Evolutionary conservation across 2,113 vertebrate species (phyloP).

Genomic region (Lanius ludovicianus): DNA sequence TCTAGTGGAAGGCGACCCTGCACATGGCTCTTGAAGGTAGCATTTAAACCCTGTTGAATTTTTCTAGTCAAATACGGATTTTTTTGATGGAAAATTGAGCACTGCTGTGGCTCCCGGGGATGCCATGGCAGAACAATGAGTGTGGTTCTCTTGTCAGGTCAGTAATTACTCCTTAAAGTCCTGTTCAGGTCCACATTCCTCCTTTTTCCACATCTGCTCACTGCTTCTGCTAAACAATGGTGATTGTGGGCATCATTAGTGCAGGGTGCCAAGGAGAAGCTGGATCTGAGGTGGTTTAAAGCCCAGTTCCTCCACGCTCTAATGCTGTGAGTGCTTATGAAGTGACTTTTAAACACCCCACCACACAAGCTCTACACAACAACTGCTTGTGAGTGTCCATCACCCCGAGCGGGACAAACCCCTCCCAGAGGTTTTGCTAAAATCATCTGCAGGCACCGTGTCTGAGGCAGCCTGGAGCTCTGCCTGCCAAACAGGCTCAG

Average conservation of each 20-base stretch:
- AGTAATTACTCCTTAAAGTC: background rate
- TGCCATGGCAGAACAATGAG: background rate
- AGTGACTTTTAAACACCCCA: background rate
- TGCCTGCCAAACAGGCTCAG: background rate
- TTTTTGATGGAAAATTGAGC: background rate
- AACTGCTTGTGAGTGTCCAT: background rate
- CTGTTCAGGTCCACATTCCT: background rate
- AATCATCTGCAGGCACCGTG: background rate
- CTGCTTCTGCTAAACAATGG: background rate
- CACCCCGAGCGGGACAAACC: background rate
- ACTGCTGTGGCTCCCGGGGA: background rate
- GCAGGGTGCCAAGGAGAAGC: rapidly evolving
- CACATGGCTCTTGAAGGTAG: background rate
- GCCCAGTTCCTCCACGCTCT: background rate
- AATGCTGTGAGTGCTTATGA: rapidly evolving
- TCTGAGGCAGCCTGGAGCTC: background rate
- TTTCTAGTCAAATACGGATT: background rate
- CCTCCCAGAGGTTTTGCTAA: background rate
- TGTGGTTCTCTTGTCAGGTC: background rate
- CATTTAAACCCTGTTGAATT: background rate
- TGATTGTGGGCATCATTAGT: background rate
- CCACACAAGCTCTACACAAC: rapidly evolving
- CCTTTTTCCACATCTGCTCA: background rate
- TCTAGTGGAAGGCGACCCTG: background rate
- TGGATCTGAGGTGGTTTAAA: background rate